These are phyloP conservation scores for Solen grandis DNA, from an alignment of 1,140 invertebrate genomes.

Conservation along the genomic window DNA sequence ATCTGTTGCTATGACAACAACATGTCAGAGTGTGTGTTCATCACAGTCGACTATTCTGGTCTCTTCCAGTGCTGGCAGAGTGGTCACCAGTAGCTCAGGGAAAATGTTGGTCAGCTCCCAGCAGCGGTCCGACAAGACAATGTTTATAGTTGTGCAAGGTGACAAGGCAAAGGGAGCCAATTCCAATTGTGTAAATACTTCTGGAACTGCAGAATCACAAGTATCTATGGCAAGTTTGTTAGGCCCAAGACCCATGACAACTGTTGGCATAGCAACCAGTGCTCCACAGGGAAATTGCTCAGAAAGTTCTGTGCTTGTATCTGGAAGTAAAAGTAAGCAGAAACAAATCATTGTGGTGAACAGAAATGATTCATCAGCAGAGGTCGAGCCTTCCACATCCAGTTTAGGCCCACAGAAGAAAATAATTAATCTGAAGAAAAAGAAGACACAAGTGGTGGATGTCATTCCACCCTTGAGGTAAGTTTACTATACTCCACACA, in stretches of 20 bases:
- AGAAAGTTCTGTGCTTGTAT: conserved; percentile 38
- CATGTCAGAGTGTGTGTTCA: conserved; percentile 16
- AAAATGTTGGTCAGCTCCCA: not conserved
- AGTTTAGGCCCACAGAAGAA: too few species aligned
- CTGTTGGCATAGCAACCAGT: not conserved
- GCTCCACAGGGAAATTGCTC: not conserved
- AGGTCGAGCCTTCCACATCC: too few species aligned
- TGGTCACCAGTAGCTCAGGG: not conserved
- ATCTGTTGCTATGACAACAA: conserved; percentile 27
- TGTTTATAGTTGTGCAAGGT: conserved; percentile 37
- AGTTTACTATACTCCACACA: too few species aligned
- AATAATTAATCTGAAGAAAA: conserved; percentile 43
- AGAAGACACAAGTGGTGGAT: conserved; percentile 22
- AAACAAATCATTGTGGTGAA: conserved; percentile 44
- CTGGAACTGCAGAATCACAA: not conserved
- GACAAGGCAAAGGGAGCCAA: not conserved
- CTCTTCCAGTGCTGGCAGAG: not conserved
- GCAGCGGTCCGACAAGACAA: conserved; percentile 19
- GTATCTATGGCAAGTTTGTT: conserved; percentile 42
- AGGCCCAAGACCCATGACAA: not conserved
- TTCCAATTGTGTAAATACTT: not conserved
- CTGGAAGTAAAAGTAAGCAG: conserved; percentile 17
- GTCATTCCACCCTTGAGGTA: conserved; percentile 46
- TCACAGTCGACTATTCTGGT: not conserved
- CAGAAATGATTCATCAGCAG: conserved; percentile 6